Evolutionary conservation across 35 echinoderm and acorn worm genomes (phyloP).

Genomic region (Hemicentrotus pulcherrimus): DNA sequence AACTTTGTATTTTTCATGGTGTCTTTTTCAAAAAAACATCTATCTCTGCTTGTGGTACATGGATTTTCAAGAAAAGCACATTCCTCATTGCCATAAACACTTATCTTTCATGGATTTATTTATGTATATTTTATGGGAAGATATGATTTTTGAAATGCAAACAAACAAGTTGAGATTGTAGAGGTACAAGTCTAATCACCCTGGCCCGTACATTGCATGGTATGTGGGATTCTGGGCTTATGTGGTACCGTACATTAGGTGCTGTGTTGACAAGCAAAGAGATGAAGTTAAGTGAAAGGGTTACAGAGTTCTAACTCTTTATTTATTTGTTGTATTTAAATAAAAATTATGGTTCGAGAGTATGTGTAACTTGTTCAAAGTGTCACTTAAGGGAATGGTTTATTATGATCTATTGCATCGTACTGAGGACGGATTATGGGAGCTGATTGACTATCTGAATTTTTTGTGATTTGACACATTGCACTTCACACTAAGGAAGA

Average conservation of each 20-base stretch:
- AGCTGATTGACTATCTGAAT: no score
- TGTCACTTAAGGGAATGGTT: no score
- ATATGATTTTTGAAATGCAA: not conserved
- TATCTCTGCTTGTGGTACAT: constrained; percentile 1
- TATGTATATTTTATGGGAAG: not conserved
- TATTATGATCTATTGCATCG: no score
- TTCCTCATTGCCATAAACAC: not conserved
- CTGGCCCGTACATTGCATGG: not conserved
- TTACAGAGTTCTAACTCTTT: no score
- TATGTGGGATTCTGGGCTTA: not conserved
- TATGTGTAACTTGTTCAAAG: not conserved
- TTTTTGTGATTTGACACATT: no score
- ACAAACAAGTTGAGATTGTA: not conserved
- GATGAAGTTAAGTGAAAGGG: not conserved
- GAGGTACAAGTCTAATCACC: not conserved
- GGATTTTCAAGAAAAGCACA: not conserved
- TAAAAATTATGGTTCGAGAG: not conserved
- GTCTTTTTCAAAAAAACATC: not conserved
- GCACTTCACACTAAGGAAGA: no score
- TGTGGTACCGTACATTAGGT: not conserved
- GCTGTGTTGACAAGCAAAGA: not conserved
- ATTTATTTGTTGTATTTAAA: not conserved
- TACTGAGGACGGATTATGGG: no score
- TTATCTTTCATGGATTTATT: not conserved
- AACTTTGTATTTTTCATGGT: not conserved